These are phyloP conservation scores for Celastrina argiolus DNA, from an alignment of 2,888 invertebrate genomes.

Conservation along the genomic window DNA sequence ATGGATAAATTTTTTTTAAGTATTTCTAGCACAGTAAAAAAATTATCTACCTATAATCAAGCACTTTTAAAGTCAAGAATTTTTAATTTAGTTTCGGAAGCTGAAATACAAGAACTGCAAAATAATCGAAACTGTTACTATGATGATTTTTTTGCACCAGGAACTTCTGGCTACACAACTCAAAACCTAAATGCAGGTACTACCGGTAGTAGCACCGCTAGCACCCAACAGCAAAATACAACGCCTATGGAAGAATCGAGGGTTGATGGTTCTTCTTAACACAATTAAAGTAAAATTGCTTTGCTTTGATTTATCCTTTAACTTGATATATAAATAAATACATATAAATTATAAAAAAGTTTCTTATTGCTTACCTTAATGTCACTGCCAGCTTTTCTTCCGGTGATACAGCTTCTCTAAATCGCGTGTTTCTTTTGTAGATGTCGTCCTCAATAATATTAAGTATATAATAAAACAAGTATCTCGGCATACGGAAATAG, in stretches of 20 bases:
- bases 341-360: slow-evolving; percentile 8
- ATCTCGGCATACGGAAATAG: slow-evolving; percentile 17
- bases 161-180: slow-evolving; percentile 20
- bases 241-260: slow-evolving; percentile 21
- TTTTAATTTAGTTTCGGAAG: slow-evolving; percentile 21
- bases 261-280: slow-evolving; percentile 12
- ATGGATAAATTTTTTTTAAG: slow-evolving; percentile 20
- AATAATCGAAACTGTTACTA: slow-evolving; percentile 20
- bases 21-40: slow-evolving; percentile 21
- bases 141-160: slow-evolving; percentile 20
- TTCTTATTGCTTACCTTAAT: slow-evolving; percentile 10
- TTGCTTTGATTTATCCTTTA: slow-evolving; percentile 8
- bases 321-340: slow-evolving; percentile 10
- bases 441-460: slow-evolving; percentile 14
- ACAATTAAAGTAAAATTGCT: slow-evolving; percentile 7
- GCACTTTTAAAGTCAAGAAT: slow-evolving; percentile 21
- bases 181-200: slow-evolving; percentile 21
- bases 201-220: slow-evolving; percentile 20
- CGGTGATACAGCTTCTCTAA: slow-evolving; percentile 8
- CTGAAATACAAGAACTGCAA: slow-evolving; percentile 18
- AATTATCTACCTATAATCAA: slow-evolving; percentile 21
- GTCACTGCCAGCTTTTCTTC: slow-evolving; percentile 10
- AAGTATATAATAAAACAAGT: slow-evolving; percentile 12
- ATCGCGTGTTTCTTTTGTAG: slow-evolving; percentile 5
- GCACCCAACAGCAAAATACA: slow-evolving; percentile 21